These are phyloP conservation scores for Drosophila acutilabella DNA, from an alignment of 2,888 invertebrate genomes.

Conservation along the genomic window DNA sequence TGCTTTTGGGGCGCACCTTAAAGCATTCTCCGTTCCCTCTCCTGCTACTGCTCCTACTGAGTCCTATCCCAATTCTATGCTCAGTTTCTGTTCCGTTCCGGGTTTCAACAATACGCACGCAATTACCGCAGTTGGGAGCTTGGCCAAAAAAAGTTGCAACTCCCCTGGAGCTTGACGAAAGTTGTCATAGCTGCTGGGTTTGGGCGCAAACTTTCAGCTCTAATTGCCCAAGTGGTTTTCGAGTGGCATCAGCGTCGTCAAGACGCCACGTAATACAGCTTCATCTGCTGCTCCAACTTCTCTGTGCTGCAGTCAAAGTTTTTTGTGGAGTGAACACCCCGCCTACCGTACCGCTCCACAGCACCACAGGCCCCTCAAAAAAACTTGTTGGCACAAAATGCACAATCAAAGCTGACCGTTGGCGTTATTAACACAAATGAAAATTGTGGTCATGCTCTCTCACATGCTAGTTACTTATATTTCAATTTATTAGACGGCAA, in stretches of 20 bases:
- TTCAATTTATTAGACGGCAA: constrained; percentile 65
- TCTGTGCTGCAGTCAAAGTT: constrained; percentile 38
- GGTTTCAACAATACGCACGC: constrained; percentile 70
- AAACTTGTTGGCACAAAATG: constrained; percentile 59
- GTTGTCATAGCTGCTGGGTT: constrained; percentile 65
- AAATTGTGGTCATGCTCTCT: constrained; percentile 46
- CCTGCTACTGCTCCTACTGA: too few species aligned
- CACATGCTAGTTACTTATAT: constrained; percentile 56
- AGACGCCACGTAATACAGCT: constrained; percentile 66
- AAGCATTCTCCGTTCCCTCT: constrained; percentile 29
- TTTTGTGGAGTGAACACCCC: constrained; percentile 20
- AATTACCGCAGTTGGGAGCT: constrained; percentile 69
- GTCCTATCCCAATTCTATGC: not conserved
- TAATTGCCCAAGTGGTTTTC: constrained; percentile 77
- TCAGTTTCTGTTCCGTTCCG: constrained; percentile 20
- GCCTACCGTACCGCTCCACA: too few species aligned
- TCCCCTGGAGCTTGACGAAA: constrained; percentile 64
- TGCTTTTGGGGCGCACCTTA: constrained; percentile 59
- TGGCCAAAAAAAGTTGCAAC: constrained; percentile 57
- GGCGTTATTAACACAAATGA: constrained; percentile 67
- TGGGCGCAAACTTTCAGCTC: constrained; percentile 67
- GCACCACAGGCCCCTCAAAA: not conserved
- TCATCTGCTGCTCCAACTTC: constrained; percentile 9
- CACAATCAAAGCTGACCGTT: constrained; percentile 73
- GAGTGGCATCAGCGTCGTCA: constrained; percentile 62